Evolutionary conservation across 2,113 vertebrate genomes (phyloP), one percentile per base, ranked within the genome.

Genomic region (Origma solitaria): DNA sequence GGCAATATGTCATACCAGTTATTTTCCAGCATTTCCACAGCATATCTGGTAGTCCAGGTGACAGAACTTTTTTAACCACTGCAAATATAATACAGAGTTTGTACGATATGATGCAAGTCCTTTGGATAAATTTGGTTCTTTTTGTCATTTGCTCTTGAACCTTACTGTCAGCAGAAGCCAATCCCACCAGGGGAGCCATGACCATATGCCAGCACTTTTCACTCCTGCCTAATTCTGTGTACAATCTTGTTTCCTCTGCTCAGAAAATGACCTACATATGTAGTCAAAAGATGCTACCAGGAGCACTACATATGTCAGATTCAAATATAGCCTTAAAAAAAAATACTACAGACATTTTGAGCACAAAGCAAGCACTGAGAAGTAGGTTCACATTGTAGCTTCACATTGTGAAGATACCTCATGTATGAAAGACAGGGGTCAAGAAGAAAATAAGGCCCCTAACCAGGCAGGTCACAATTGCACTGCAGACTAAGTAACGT

Each of bases 231-330:
- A 62, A 81, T 78, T 81, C 72, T 18, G 17, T n/a, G 25, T 44
- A 85, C 50, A 75, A 42, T 28, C 79, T 71, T 73, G 71, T 51
- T 92, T 78, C 75, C 62, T 77, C 88, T 78, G 47, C 87, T 92
- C 62, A 92, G 45, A 90, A 94, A 88, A 77, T 70, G 87, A 96
- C 94, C 91, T 93, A 92, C 71, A 88, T 94, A 90, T 18, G 71
- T 78, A 94, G 56, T 38, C 66, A 54, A 73, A 93, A 85, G 58
- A 95, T 86, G 82, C 79, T 88, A 79, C 57, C 75, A 94, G 71
- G 27, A 86, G 56, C 62, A 66, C 42, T 86, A 76, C 91, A 79
- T 82, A 92, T 62, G 85, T n/a, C 91, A 79, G 49, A 71, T 44
- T 69, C 51, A 85, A 93, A 90, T 50, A 78, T 12, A 62, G 56